phyloP scores from a whole-genome alignment of 37 sponge, comb jelly and placozoan species.

The Aphrocallistes beatrix region DNA sequence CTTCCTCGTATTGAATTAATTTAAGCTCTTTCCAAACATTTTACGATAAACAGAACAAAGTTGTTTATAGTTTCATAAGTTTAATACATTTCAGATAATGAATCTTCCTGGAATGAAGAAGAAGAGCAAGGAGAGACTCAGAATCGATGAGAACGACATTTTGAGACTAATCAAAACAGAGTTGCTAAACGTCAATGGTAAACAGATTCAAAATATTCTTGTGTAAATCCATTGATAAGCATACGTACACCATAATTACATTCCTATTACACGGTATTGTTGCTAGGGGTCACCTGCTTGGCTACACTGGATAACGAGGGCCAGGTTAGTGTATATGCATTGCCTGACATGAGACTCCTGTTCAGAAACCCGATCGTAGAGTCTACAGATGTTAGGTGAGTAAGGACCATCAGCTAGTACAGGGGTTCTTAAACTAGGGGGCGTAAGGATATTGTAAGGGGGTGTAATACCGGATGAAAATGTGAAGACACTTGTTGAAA shows the following conservation, averaged over 20 bases:
- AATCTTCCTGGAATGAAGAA: conserved; percentile 8
- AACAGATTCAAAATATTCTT: background rate
- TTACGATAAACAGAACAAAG: too few species aligned
- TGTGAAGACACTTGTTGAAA: too few species aligned
- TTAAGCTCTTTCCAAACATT: too few species aligned
- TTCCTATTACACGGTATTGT: background rate
- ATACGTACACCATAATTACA: background rate
- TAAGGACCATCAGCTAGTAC: too few species aligned
- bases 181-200: background rate
- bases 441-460: too few species aligned
- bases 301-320: background rate
- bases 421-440: too few species aligned
- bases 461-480: too few species aligned
- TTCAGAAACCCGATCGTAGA: background rate
- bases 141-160: conserved; percentile 2
- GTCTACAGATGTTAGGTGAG: background rate
- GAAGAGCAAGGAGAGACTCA: conserved; percentile 1
- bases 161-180: background rate
- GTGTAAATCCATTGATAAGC: background rate
- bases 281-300: background rate
- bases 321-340: background rate
- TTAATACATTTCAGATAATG: background rate
- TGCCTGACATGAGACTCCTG: background rate
- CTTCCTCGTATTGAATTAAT: too few species aligned
- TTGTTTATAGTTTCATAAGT: too few species aligned